Conservation (phyloP, 2,797 vertebrate species). For the Pantherophis vulpinus region DNA sequence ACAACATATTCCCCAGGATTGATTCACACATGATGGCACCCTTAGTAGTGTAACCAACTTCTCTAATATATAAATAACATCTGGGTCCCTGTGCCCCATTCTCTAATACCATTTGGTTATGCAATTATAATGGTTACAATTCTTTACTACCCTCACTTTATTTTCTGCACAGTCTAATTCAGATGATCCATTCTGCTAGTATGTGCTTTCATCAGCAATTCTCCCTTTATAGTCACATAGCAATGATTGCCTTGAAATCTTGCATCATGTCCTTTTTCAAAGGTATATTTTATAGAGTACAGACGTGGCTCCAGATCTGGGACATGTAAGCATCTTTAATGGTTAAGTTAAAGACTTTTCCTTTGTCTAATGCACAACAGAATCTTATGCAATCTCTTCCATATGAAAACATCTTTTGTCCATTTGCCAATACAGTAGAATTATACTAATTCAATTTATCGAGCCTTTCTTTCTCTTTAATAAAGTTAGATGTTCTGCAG, state of each 20-base stretch:
- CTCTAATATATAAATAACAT: not conserved
- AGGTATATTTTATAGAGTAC: not conserved
- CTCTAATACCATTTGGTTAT: not conserved
- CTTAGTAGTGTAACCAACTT: not conserved
- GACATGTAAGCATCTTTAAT: not conserved
- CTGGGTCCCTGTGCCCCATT: not conserved
- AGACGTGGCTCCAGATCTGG: not conserved
- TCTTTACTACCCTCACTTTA: not conserved
- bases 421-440: not conserved
- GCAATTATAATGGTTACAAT: not conserved
- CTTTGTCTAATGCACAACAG: not conserved
- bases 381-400: not conserved
- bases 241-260: not conserved
- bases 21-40: not conserved
- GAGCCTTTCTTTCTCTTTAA: not conserved
- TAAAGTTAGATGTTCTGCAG: not conserved
- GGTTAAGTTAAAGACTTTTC: not conserved
- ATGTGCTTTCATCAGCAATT: not conserved
- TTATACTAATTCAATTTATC: not conserved
- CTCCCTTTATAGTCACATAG: not conserved
- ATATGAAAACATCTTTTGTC: not conserved
- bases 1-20: not conserved
- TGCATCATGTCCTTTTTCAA: not conserved
- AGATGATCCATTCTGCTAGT: not conserved
- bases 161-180: not conserved